Evolutionary conservation across 1,140 invertebrate species (phyloP).

Genomic region (Halictus rubicundus): DNA sequence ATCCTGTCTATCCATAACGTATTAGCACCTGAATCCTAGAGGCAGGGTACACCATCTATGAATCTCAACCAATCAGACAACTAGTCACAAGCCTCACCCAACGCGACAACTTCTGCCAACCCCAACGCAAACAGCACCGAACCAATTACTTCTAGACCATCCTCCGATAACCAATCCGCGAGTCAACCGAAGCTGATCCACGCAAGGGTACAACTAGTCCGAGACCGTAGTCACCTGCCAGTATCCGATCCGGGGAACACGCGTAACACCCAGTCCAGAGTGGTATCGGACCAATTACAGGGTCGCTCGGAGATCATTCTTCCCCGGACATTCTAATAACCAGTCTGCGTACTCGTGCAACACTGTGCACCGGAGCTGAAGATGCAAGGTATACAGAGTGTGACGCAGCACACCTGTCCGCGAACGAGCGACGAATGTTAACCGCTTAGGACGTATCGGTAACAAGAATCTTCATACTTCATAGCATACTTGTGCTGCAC

Average conservation of each 20-base stretch:
- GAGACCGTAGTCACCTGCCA: not conserved
- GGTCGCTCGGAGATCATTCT: conserved; percentile 5
- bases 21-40: too few species aligned
- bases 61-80: too few species aligned
- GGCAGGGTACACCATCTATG: too few species aligned
- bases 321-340: conserved; percentile 1
- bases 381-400: not conserved
- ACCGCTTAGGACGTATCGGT: conserved; percentile 41
- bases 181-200: not conserved
- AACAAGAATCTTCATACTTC: conserved; percentile 44
- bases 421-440: conserved; percentile 44
- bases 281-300: not conserved
- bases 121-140: not conserved
- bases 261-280: not conserved
- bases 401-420: conserved; percentile 38
- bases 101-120: not conserved
- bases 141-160: conserved; percentile 4
- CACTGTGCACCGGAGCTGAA: not conserved
- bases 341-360: conserved; percentile 1
- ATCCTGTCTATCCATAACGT: too few species aligned
- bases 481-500: conserved; percentile 34
- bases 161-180: not conserved
- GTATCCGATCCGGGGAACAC: not conserved
- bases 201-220: not conserved
- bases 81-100: too few species aligned